These are phyloP conservation scores for Drosophila trichaetosa DNA, from an alignment of 2,888 invertebrate species.

Conservation along the genomic window DNA sequence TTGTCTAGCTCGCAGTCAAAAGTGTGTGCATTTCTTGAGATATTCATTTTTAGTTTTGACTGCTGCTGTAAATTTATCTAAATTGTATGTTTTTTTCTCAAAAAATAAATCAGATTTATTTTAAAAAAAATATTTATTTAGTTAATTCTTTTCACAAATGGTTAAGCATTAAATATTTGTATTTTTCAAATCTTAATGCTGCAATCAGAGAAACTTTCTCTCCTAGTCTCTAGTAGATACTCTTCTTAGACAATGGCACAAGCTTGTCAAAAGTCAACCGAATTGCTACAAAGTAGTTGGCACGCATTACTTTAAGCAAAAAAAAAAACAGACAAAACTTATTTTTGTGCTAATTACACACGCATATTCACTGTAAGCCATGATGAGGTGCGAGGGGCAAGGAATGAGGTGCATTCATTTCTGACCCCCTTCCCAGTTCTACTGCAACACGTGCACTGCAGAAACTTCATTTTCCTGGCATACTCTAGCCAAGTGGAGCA, in stretches of 20 bases:
- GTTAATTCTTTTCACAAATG: neutral
- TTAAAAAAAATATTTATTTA: neutral
- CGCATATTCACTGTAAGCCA: slow-evolving; percentile 5
- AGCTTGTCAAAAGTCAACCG: neutral
- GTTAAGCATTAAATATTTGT: neutral
- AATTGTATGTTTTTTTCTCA: neutral
- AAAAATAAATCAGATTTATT: neutral
- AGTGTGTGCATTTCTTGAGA: too few relatives aligned
- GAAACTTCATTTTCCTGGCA: slow-evolving; percentile 46
- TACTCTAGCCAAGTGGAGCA: slow-evolving; percentile 2
- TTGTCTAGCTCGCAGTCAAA: neutral
- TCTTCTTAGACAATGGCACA: neutral
- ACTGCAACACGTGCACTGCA: slow-evolving; percentile 54
- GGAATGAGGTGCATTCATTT: slow-evolving; percentile 25
- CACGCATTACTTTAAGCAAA: neutral
- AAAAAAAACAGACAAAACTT: neutral
- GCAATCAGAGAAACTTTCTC: neutral
- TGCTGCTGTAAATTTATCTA: neutral
- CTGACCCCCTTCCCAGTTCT: slow-evolving; percentile 15
- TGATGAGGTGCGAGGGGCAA: slow-evolving; percentile 5
- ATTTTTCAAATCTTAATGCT: neutral
- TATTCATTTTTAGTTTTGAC: neutral
- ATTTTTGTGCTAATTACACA: slow-evolving; percentile 34
- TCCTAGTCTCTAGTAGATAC: neutral
- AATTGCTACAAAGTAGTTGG: slow-evolving; percentile 1